Conservation (phyloP, 1,140 invertebrate genomes). For the Cherax quadricarinatus region DNA sequence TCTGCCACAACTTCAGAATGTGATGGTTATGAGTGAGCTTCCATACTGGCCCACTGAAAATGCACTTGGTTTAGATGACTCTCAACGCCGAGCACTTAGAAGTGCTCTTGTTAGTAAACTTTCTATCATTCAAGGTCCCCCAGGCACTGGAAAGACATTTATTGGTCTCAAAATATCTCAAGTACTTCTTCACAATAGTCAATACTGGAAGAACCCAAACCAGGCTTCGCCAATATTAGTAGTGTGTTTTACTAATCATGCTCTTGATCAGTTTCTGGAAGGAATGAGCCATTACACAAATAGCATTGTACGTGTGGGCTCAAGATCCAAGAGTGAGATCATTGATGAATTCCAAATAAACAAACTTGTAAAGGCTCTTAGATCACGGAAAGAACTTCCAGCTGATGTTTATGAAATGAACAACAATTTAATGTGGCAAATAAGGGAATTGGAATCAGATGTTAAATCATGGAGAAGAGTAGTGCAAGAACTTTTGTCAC, state of each 20-base stretch:
- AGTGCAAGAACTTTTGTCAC: background rate
- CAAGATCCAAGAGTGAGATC: constrained; percentile 82
- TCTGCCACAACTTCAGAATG: constrained; percentile 67
- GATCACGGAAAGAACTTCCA: background rate
- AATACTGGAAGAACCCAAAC: constrained; percentile 68
- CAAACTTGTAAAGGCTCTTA: constrained; percentile 1
- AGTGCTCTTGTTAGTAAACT: constrained; percentile 78
- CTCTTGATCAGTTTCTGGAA: constrained; percentile 92
- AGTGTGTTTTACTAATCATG: constrained; percentile 92
- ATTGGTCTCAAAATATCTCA: constrained; percentile 83
- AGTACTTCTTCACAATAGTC: constrained; percentile 80
- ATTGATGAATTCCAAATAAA: constrained; percentile 76
- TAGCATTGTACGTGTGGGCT: constrained; percentile 84
- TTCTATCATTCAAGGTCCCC: constrained; percentile 87
- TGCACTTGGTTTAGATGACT: constrained; percentile 74
- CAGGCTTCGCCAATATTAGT: constrained; percentile 82
- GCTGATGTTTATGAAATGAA: background rate
- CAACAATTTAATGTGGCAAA: background rate
- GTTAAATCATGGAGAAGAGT: background rate
- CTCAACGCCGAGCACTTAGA: constrained; percentile 78
- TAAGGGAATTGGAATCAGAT: background rate
- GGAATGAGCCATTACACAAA: constrained; percentile 79
- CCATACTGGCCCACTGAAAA: constrained; percentile 37
- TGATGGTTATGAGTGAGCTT: constrained; percentile 70
- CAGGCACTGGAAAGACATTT: constrained; percentile 89